These are phyloP conservation scores for Imbricaverruca yamaguchii DNA, from an alignment of 2,888 invertebrate species.

Conservation along the genomic window DNA sequence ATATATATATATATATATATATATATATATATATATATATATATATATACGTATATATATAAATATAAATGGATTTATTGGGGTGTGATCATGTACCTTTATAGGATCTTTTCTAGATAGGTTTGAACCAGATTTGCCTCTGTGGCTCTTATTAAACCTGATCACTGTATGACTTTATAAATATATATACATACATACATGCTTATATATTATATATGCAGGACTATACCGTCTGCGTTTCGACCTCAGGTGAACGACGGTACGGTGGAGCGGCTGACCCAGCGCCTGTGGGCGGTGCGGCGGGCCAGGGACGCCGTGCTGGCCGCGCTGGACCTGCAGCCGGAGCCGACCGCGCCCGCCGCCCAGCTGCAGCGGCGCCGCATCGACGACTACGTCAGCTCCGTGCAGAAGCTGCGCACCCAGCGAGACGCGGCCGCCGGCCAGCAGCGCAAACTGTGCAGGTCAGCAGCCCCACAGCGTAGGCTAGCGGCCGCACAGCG, in stretches of 20 bases:
- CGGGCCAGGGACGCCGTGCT: background rate
- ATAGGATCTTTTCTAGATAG: too few species aligned
- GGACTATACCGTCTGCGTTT: background rate
- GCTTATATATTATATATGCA: too few species aligned
- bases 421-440: slow-evolving; percentile 32
- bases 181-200: too few species aligned
- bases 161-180: too few species aligned
- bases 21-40: too few species aligned
- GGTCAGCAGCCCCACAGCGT: background rate
- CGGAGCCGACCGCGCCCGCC: slow-evolving; percentile 32
- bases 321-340: slow-evolving; percentile 25
- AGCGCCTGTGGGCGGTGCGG: slow-evolving; percentile 14
- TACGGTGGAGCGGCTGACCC: background rate
- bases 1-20: too few species aligned
- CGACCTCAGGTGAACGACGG: background rate
- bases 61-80: too few species aligned
- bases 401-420: slow-evolving; percentile 25
- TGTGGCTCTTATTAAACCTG: too few species aligned
- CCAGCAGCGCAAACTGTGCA: slow-evolving; percentile 4
- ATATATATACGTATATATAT: too few species aligned
- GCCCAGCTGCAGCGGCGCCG: background rate
- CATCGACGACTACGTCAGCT: background rate
- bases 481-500: too few species aligned
- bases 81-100: too few species aligned
- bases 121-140: too few species aligned